Evolutionary conservation across 2,113 vertebrate species (phyloP), one percentile per base, ranked within the genome.

Genomic region (Origma solitaria): DNA sequence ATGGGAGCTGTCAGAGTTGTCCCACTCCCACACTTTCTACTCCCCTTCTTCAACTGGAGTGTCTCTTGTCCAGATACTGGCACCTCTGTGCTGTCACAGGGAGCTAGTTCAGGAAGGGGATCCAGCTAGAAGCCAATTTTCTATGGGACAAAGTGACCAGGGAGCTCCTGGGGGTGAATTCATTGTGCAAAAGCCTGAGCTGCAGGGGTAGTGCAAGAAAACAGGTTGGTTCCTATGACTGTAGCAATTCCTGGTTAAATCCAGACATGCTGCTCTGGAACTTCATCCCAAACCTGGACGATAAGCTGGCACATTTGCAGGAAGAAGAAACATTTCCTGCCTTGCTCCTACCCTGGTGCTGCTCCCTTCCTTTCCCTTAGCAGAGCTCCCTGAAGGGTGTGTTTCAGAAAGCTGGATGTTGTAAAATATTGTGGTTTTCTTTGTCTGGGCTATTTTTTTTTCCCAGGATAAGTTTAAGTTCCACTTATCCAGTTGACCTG

Each of bases 161-260:
- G 6, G 30, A 17, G 35, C 35, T 87, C 8, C 42, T 4, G 6
- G 38, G 25, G 7, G 23, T 45, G 15, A 35, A 11, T 61, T 78
- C 5, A 13, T 27, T 11, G 3, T 38, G 47, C 11, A 30, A 10
- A 19, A 72, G 10, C 38, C 8, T 0, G 2, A 50, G 37, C 1
- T 12, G 7, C 3, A 5, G 50, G 25, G 23, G 42, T 77, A 40
- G 13, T 11, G 11, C 14, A 51, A 49, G 49, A 37, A 60, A 72
- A 64, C 13, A 83, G 37, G 24, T 21, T 27, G 6, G 19, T 50
- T 69, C 27, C 28, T n/a, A 7, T 33, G 78, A 28, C 33, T 62
- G 13, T 27, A 40, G 18, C n/a, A 61, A 16, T 65, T 73, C 17
- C 50, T 57, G 15, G 18, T 73, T 57, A 61, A 60, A 49, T 86